These are phyloP conservation scores for Cheilosia vernalis DNA, from an alignment of 2,888 invertebrate species.

Conservation along the genomic window DNA sequence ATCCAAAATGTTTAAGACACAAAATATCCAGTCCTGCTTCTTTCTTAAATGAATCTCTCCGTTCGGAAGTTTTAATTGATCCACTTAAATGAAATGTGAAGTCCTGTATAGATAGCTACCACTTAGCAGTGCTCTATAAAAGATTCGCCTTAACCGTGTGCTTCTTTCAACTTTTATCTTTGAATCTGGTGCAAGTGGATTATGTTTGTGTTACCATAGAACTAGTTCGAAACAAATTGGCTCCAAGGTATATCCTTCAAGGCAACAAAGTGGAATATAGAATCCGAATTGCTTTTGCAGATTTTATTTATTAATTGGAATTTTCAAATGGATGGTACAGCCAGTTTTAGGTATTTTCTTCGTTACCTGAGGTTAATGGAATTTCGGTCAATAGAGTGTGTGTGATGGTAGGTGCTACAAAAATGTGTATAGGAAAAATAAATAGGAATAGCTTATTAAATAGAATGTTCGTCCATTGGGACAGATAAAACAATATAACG, in stretches of 20 bases:
- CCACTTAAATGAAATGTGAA: background rate
- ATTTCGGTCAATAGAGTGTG: background rate
- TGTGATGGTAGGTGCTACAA: too few relatives aligned
- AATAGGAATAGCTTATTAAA: too few relatives aligned
- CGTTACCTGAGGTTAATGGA: background rate
- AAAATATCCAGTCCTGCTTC: too few relatives aligned
- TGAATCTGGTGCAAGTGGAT: background rate
- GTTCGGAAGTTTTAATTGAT: background rate
- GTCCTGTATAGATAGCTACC: background rate
- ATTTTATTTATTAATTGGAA: conserved; percentile 6
- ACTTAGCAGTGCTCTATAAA: background rate
- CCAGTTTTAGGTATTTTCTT: background rate
- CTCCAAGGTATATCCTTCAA: conserved; percentile 12
- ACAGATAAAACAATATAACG: too few relatives aligned
- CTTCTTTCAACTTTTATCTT: background rate
- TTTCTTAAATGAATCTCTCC: too few relatives aligned
- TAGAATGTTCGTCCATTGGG: too few relatives aligned
- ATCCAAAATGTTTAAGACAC: too few relatives aligned
- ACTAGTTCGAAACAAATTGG: conserved; percentile 28
- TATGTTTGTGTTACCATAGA: conserved; percentile 10
- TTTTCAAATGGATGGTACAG: background rate
- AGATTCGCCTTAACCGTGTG: background rate
- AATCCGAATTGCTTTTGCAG: conserved; percentile 10
- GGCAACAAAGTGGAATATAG: background rate
- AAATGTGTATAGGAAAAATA: too few relatives aligned